Evolutionary conservation across 2,888 invertebrate genomes (phyloP).

Genomic region (Pardosa pseudoannulata): DNA sequence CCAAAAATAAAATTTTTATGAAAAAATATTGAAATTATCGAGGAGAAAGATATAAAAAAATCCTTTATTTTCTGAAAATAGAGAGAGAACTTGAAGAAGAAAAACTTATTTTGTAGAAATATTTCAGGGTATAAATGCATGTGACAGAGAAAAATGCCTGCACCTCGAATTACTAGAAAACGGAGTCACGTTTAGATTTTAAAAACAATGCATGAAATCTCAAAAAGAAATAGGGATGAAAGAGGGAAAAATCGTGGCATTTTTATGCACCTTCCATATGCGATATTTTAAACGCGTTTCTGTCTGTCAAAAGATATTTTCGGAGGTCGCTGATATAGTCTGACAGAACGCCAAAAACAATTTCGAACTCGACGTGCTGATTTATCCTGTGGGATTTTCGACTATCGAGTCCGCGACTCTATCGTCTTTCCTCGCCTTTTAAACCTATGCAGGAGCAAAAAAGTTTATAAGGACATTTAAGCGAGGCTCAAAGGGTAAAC

Average conservation of each 20-base stretch:
- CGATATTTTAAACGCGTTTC: conserved; percentile 3
- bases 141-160: conserved; percentile 1
- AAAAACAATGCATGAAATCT: background rate
- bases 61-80: no score
- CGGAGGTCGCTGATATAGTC: background rate
- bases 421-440: no score
- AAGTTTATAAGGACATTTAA: no score
- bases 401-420: no score
- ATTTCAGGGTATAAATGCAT: background rate
- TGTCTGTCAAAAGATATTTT: background rate
- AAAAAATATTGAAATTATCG: no score
- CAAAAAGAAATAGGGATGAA: background rate
- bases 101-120: background rate
- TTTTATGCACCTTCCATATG: background rate
- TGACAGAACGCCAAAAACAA: conserved; percentile 7
- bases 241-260: background rate
- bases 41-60: no score
- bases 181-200: background rate
- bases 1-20: no score
- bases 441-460: no score
- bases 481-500: no score
- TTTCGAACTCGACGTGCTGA: background rate
- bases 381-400: background rate
- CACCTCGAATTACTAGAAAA: background rate
- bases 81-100: background rate